Evolutionary conservation across 92 coral and sea anemone genomes (phyloP).

Genomic region (Epizoanthus fatuus): DNA sequence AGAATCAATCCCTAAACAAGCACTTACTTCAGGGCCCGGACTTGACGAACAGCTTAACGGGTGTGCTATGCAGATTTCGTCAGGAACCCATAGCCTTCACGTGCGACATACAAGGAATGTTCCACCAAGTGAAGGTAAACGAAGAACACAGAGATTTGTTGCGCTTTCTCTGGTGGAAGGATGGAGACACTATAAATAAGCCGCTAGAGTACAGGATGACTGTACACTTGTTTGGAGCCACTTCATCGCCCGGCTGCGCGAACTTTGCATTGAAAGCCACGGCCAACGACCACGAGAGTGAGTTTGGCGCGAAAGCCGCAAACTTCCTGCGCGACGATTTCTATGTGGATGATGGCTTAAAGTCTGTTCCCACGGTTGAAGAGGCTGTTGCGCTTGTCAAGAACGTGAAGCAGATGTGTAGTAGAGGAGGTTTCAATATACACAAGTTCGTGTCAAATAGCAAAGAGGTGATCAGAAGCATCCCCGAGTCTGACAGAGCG

Average conservation of each 20-base stretch:
- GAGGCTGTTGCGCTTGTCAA: constrained; percentile 44
- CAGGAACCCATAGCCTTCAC: constrained; percentile 58
- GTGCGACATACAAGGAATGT: constrained; percentile 73
- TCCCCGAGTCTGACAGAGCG: constrained; percentile 31
- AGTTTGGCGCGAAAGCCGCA: constrained; percentile 46
- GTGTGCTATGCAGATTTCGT: constrained; percentile 62
- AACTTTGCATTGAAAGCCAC: constrained; percentile 69
- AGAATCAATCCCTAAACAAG: constrained; percentile 68
- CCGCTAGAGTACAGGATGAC: constrained; percentile 56
- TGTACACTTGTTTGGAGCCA: constrained; percentile 70
- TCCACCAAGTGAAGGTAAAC: constrained; percentile 72
- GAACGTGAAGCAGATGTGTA: constrained; percentile 23
- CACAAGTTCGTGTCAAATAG: constrained; percentile 39
- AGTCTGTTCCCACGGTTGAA: constrained; percentile 50
- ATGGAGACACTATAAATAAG: constrained; percentile 40
- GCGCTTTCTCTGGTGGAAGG: constrained; percentile 74
- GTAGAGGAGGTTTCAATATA: constrained; percentile 41
- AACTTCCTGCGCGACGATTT: constrained; percentile 57
- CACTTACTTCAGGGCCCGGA: constrained; percentile 76
- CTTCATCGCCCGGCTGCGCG: constrained; percentile 71
- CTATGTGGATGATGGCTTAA: constrained; percentile 71
- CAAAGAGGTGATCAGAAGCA: constrained; percentile 28
- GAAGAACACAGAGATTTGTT: constrained; percentile 56
- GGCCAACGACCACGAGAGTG: constrained; percentile 50
- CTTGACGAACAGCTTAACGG: constrained; percentile 72